Conservation (phyloP, 2,888 invertebrate genomes). For the Drepana falcataria region DNA sequence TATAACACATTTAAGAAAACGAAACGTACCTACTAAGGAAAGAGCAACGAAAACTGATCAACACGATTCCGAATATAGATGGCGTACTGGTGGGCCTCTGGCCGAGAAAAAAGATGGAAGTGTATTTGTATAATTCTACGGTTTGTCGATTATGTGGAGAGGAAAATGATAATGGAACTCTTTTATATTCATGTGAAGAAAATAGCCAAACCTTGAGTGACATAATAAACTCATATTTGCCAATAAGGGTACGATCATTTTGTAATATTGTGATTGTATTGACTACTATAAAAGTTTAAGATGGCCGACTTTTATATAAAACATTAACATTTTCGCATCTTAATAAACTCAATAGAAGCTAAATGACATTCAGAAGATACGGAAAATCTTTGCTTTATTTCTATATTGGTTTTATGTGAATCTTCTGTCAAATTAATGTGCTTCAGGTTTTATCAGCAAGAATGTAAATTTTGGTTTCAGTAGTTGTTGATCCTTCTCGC, state of each 20-base stretch:
- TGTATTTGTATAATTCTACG: constrained; percentile 81
- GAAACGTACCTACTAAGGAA: constrained; percentile 2
- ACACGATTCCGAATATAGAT: constrained; percentile 52
- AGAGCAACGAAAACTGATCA: background rate
- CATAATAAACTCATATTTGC: constrained; percentile 85
- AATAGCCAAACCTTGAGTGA: constrained; percentile 80
- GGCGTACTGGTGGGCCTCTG: constrained; percentile 39
- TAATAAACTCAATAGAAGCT: constrained; percentile 13
- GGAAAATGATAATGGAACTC: constrained; percentile 83
- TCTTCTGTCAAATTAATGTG: background rate
- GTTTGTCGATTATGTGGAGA: constrained; percentile 88
- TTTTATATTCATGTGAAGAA: constrained; percentile 79
- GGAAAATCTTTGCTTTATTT: background rate
- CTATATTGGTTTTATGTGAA: background rate
- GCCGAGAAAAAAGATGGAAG: constrained; percentile 55
- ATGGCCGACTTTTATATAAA: constrained; percentile 47
- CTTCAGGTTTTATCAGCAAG: background rate
- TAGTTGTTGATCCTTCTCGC: background rate
- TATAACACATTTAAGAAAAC: background rate
- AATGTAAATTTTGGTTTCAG: background rate
- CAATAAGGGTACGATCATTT: constrained; percentile 81
- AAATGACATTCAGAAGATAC: background rate
- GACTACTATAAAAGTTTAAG: constrained; percentile 53
- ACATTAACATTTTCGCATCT: constrained; percentile 45
- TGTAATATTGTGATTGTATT: constrained; percentile 62